Evolutionary conservation across 2,113 vertebrate species (phyloP).

Genomic region (Chinchilla lanigera): DNA sequence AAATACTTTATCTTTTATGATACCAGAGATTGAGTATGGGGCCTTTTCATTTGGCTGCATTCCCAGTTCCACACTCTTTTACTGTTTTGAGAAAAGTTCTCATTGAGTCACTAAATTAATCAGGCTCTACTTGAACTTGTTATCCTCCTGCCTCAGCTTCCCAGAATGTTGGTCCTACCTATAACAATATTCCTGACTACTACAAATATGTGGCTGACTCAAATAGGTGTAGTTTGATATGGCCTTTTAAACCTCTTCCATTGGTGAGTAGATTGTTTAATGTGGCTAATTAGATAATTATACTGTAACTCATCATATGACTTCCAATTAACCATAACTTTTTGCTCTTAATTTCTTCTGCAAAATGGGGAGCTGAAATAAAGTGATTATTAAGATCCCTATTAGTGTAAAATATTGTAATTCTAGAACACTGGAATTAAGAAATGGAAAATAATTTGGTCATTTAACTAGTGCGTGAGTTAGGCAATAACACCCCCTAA

Average conservation of each 20-base stretch:
- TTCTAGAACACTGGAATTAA: neutral
- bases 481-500: conserved; percentile 50
- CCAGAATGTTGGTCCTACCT: neutral
- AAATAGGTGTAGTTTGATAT: neutral
- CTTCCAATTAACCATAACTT: neutral
- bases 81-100: neutral
- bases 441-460: neutral
- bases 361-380: neutral
- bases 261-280: neutral
- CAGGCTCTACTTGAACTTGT: neutral
- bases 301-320: neutral
- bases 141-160: neutral
- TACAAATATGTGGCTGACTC: neutral
- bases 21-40: neutral
- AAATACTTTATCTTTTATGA: neutral
- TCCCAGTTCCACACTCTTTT: neutral
- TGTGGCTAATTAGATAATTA: neutral
- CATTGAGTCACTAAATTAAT: neutral
- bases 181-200: neutral
- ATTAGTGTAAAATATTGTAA: neutral
- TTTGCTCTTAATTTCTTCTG: neutral
- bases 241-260: neutral
- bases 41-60: neutral
- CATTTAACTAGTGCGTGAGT: neutral
- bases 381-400: neutral